Conservation (phyloP, 2,888 invertebrate genomes). For the Helleia helle region DNA sequence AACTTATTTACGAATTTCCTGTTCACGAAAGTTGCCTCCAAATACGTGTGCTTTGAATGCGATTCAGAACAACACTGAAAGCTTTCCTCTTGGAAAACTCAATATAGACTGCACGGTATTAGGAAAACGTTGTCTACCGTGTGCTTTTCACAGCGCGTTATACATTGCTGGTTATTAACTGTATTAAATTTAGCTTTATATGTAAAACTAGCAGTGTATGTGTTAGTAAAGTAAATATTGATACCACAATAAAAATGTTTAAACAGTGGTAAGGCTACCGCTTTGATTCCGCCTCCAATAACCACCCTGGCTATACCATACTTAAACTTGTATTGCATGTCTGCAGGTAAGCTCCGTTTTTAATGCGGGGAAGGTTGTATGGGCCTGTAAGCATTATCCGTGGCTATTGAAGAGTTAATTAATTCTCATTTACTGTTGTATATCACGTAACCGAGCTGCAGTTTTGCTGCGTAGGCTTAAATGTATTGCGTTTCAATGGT, state of each 20-base stretch:
- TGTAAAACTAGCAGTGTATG: slow-evolving; percentile 27
- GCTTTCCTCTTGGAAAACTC: slow-evolving; percentile 21
- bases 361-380: slow-evolving; percentile 42
- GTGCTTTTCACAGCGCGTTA: slow-evolving; percentile 1
- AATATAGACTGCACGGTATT: slow-evolving; percentile 19
- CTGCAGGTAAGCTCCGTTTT: slow-evolving; percentile 50
- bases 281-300: slow-evolving; percentile 23
- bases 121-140: slow-evolving; percentile 3
- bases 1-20: slow-evolving; percentile 17
- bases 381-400: slow-evolving; percentile 22
- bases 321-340: slow-evolving; percentile 53
- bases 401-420: slow-evolving; percentile 33
- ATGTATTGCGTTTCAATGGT: neutral
- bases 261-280: slow-evolving; percentile 15
- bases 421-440: slow-evolving; percentile 17
- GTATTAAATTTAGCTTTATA: no score
- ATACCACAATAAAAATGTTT: slow-evolving; percentile 8
- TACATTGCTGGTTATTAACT: slow-evolving; percentile 28
- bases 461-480: neutral
- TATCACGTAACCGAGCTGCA: slow-evolving; percentile 3
- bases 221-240: neutral
- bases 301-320: slow-evolving; percentile 32
- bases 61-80: slow-evolving; percentile 20
- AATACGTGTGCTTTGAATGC: slow-evolving; percentile 14
- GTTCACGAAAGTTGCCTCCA: slow-evolving; percentile 5